Percentiles rank a stretch among this genome's conserved stretches.
These are phyloP conservation scores for Trachelus stipa DNA, from an alignment of 2,888 invertebrate genomes.

Conservation along the genomic window DNA sequence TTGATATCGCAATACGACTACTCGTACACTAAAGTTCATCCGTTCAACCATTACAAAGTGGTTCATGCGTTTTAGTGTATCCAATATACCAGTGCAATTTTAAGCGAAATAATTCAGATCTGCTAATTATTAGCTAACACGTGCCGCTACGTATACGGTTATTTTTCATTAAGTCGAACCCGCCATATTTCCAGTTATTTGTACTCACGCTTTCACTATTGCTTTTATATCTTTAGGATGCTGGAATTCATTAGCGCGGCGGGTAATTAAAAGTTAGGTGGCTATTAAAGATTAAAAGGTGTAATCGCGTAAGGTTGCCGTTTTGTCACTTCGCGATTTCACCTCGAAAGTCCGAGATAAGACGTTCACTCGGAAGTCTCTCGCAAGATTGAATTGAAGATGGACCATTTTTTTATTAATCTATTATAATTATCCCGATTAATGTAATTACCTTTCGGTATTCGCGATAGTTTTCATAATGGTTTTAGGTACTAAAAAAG, in stretches of 20 bases:
- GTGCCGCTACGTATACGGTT: neutral
- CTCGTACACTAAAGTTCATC: neutral
- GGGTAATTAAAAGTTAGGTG: neutral
- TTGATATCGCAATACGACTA: neutral
- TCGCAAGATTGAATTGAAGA: neutral
- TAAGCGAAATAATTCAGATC: neutral
- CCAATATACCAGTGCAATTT: conserved; percentile 2
- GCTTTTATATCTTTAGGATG: neutral
- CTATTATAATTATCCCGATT: neutral
- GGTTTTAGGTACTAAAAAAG: conserved; percentile 23
- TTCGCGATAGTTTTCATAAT: conserved; percentile 10
- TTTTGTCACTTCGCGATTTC: neutral
- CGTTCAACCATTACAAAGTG: neutral
- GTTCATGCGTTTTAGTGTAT: neutral
- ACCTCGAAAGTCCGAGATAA: neutral
- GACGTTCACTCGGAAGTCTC: neutral
- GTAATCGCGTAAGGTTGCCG: neutral
- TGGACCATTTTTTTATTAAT: neutral
- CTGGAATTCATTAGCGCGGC: neutral
- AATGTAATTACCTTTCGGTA: neutral
- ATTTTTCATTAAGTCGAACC: neutral
- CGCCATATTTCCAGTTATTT: conserved; percentile 1
- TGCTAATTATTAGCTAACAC: neutral
- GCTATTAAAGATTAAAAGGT: neutral
- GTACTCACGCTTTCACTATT: conserved; percentile 2